A percentile compares a stretch with the other conserved stretches of the same genome.
Conservation (phyloP, 2,113 vertebrate species). For the Balaenoptera acutorostrata region DNA sequence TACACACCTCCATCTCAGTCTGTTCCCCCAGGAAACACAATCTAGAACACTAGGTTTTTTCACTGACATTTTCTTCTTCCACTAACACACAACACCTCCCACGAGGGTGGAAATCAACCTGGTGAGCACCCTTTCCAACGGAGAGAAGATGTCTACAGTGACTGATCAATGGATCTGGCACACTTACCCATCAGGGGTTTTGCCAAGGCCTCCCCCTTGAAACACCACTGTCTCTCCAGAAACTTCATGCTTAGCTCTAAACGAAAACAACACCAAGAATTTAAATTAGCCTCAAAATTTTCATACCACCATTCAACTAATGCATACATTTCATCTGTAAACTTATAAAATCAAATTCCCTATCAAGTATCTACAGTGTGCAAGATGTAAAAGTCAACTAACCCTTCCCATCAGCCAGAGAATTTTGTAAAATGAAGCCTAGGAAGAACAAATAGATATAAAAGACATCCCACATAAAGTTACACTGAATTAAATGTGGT, state of each 20-base stretch:
- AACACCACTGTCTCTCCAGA: constrained; percentile 96
- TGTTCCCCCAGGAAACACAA: background rate
- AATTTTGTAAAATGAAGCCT: background rate
- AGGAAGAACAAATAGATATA: background rate
- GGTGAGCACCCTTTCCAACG: background rate
- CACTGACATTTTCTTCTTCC: background rate
- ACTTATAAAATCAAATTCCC: background rate
- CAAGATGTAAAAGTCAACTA: background rate
- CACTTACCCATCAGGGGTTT: constrained; percentile 96
- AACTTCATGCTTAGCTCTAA: constrained; percentile 90
- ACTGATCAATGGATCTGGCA: background rate
- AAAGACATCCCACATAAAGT: background rate
- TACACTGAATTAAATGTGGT: background rate
- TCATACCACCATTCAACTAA: background rate
- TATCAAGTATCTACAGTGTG: background rate
- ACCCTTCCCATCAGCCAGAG: background rate
- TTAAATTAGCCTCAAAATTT: constrained; percentile 35
- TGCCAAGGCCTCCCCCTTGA: constrained; percentile 91
- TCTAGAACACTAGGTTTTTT: background rate
- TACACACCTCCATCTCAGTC: background rate
- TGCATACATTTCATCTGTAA: background rate
- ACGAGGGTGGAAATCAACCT: background rate
- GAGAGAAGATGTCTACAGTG: background rate
- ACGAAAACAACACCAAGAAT: constrained; percentile 52
- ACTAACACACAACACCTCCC: background rate